Conservation (phyloP, 2,797 vertebrate genomes). For the Notolepis coatsorum region DNA sequence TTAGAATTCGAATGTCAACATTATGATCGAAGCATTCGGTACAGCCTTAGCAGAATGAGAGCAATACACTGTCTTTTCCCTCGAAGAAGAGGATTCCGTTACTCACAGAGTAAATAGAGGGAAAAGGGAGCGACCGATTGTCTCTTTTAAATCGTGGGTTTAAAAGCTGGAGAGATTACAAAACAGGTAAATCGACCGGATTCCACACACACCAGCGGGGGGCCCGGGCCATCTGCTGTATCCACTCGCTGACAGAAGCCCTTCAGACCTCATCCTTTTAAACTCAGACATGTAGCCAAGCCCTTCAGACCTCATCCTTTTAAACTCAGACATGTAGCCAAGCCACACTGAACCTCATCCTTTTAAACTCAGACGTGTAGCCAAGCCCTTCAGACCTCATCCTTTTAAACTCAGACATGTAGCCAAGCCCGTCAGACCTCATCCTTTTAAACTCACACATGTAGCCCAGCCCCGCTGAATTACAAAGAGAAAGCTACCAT, state of each 20-base stretch:
- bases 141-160: slow-evolving; percentile 17
- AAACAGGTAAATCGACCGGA: slow-evolving; percentile 16
- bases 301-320: too few species aligned
- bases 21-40: too few species aligned
- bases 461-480: slow-evolving; percentile 11
- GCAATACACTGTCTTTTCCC: too few species aligned
- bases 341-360: too few species aligned
- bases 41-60: too few species aligned
- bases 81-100: too few species aligned
- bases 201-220: not conserved
- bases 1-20: too few species aligned
- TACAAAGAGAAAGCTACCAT: slow-evolving; percentile 34
- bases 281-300: slow-evolving; percentile 32
- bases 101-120: not conserved
- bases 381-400: slow-evolving; percentile 12
- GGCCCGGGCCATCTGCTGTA: slow-evolving; percentile 9
- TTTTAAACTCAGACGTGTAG: too few species aligned
- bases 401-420: slow-evolving; percentile 36
- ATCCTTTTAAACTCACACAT: too few species aligned
- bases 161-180: slow-evolving; percentile 34
- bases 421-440: slow-evolving; percentile 13
- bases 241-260: slow-evolving; percentile 17
- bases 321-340: too few species aligned
- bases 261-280: slow-evolving; percentile 17
- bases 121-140: slow-evolving; percentile 10